Percentiles rank a stretch among this genome's conserved stretches.
Evolutionary conservation across 2,888 invertebrate genomes (phyloP).

Genomic region (Glyphotaelius pellucidus): DNA sequence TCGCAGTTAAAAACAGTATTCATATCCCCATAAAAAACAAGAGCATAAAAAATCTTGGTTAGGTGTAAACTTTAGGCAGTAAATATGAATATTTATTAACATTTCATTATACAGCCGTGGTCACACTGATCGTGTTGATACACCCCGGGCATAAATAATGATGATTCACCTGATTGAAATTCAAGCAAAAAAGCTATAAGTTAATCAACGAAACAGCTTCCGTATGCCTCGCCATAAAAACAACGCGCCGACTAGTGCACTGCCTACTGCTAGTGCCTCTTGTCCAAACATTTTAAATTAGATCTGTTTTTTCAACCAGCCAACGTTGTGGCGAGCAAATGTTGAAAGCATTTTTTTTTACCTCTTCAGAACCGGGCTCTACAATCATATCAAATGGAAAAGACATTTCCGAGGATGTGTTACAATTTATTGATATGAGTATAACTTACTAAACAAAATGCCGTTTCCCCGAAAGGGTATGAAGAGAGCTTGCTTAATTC

Average conservation of each 20-base stretch:
- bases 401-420: background rate
- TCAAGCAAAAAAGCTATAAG: slow-evolving; percentile 40
- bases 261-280: background rate
- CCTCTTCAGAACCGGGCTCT: slow-evolving; percentile 16
- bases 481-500: no score
- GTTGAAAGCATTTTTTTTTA: slow-evolving; percentile 48
- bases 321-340: slow-evolving; percentile 14
- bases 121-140: background rate
- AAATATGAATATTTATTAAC: background rate
- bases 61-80: no score
- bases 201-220: slow-evolving; percentile 47
- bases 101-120: background rate
- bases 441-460: no score
- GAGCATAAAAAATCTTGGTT: no score
- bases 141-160: slow-evolving; percentile 33
- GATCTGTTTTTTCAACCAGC: slow-evolving; percentile 30
- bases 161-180: slow-evolving; percentile 60
- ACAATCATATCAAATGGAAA: slow-evolving; percentile 5
- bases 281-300: slow-evolving; percentile 48
- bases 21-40: no score
- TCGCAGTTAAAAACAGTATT: no score
- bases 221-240: slow-evolving; percentile 35
- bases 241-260: background rate
- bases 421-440: background rate
- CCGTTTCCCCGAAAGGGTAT: no score